Evolutionary conservation across 2,888 invertebrate genomes (phyloP).

Genomic region (Zelleria hepariella): DNA sequence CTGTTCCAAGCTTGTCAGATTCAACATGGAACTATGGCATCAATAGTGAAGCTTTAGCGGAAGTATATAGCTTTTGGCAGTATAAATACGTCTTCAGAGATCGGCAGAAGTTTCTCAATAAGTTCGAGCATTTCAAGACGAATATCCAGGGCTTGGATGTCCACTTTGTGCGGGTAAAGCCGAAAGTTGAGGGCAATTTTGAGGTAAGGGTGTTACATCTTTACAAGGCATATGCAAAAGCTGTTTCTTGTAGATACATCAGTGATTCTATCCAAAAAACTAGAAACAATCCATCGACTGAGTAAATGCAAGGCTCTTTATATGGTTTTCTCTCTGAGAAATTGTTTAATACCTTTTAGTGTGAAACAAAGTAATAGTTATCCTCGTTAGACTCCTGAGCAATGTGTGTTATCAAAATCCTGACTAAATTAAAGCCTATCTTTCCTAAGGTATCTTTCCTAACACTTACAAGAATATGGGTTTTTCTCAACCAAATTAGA

Average conservation of each 20-base stretch:
- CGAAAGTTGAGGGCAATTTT: slow-evolving; percentile 39
- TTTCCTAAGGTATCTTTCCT: neutral
- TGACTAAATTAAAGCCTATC: neutral
- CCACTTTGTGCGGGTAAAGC: slow-evolving; percentile 82
- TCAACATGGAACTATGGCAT: slow-evolving; percentile 86
- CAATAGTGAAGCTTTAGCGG: slow-evolving; percentile 75
- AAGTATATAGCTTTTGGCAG: slow-evolving; percentile 82
- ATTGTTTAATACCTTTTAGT: neutral
- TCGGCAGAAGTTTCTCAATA: slow-evolving; percentile 77
- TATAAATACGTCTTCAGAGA: slow-evolving; percentile 75
- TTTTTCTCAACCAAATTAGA: neutral
- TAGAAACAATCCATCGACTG: neutral
- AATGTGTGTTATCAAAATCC: neutral
- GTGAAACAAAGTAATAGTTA: no score
- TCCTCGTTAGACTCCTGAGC: no score
- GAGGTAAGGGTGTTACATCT: no score
- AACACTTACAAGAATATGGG: neutral
- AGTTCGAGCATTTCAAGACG: slow-evolving; percentile 81
- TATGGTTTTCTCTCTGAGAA: neutral
- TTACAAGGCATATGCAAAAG: no score
- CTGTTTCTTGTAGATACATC: no score
- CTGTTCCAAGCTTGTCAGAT: slow-evolving; percentile 63
- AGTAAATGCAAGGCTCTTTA: neutral
- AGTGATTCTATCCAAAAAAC: neutral
- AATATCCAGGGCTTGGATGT: slow-evolving; percentile 80